Base-by-base conservation (phyloP, 2,888 invertebrate species). In the Pachymerium ferrugineum region DNA sequence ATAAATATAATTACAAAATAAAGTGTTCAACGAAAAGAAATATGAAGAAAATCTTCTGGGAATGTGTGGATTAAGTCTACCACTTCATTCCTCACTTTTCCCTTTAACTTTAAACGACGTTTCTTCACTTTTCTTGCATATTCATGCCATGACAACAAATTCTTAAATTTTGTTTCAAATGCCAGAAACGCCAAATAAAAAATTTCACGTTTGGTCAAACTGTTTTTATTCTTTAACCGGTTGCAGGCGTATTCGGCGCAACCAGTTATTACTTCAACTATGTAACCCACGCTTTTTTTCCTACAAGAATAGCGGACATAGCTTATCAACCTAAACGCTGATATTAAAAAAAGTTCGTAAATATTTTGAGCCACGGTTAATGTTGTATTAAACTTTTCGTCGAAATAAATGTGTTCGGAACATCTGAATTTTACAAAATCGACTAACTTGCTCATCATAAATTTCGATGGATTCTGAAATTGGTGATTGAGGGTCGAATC, bases 91-190 rank as follows among this genome's bases (percentile, higher is more conserved):
- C 62, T 62, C 8, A 28, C 28, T 62, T 62, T 62, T 25, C 28
- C 62, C 1, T 28, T 3, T 12, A 62, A 62, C 14, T 62, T 62
- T n/a, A 25, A 3, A 3, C 62, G 62, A 28, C 62, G 62, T 14
- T 6, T 25, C 28, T 28, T 62, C n/a, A 62, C 10, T 62, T 25
- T 62, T 62, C 25, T 25, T 14, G 25, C 47, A 19, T 22, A 22
- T 16, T 19, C 19, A 22, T 22, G 47, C 47, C 47, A 54, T 22
- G 19, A 22, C 22, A 54, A 54, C 16, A 54, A 22, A 10, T 8
- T 54, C 47, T 22, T 54, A 54, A 54, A 54, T 54, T 54, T 54
- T 5, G 19, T 22, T 54, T 54, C 47, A 54, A 54, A 54, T 54
- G 19, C 47, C 10, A 12, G 47, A 10, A 54, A 54, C 19, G n/a